Base-by-base conservation (phyloP, 1,140 invertebrate genomes). In the Musca domestica region DNA sequence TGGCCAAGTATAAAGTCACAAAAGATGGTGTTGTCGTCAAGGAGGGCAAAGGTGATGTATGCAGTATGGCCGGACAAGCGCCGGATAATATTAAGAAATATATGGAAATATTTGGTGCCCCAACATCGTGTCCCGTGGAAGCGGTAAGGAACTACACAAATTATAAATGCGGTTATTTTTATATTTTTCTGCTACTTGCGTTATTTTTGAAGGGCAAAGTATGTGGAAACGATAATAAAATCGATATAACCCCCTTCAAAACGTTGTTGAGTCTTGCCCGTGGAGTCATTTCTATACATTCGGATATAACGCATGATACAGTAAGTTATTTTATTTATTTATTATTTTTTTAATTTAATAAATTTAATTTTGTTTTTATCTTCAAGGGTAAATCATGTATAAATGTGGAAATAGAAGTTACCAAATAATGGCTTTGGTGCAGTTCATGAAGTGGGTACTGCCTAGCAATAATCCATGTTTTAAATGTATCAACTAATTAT, bases 1-100 rank as follows among this genome's bases (percentile, higher is more conserved):
- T 72, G 61, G 66, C 75, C 22, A 77, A 76, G 56, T 78, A 66
- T 54, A 80, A 78, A 71, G 69, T 80, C 0, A 70, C 73, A 22
- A 80, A 78, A 68, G 74, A 81, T 34, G 74, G 75, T 54, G 68
- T 80, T n/a, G 74, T 80, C 15, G 72, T 80, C 69, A 80, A 78
- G 68, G 78, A 80, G 70, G 79, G 78, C 19, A 77, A 77, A 66
- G 66, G 76, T 49, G 78, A 81, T 70, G 25, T 79, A 3, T 81
- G 79, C 22, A 70, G 72, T 12, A 73, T 72, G 10, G 70, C 72
- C 0, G 75, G 76, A 22, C 69, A 78, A 51, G 75, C 69, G 9
- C 19, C 75, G 9, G 10, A 48, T 4, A 79, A 81, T 66, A 74
- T 69, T 17, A 81, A 80, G 70, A 72, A 77, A 19, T 71, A 79